Evolutionary conservation across 2,797 vertebrate species (phyloP).

Genomic region (Melanotaenia trifasciata): DNA sequence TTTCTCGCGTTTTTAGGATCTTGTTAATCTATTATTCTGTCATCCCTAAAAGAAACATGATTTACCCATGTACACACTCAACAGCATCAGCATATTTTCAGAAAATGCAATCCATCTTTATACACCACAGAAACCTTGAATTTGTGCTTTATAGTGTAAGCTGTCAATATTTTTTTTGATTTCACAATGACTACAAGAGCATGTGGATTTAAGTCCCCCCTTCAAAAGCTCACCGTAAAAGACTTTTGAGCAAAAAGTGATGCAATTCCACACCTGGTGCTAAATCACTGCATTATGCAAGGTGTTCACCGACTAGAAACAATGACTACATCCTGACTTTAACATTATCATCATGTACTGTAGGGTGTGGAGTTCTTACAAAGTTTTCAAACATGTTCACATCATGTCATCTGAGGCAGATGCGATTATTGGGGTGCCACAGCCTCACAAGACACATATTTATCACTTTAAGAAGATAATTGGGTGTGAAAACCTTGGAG

Average conservation of each 20-base stretch:
- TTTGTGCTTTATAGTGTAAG: not conserved
- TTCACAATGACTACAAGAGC: not conserved
- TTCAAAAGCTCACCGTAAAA: not conserved
- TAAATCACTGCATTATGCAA: conserved; percentile 28
- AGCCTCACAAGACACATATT: conserved; percentile 59
- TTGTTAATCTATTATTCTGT: conserved; percentile 12
- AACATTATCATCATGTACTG: conserved; percentile 18
- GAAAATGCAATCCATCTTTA: not conserved
- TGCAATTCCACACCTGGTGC: not conserved
- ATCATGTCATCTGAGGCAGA: conserved; percentile 49
- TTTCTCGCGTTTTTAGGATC: conserved; percentile 13
- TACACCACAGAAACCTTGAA: not conserved
- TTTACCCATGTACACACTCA: not conserved
- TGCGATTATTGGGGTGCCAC: conserved; percentile 72
- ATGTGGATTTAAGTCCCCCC: not conserved
- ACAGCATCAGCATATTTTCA: not conserved
- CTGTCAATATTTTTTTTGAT: not conserved
- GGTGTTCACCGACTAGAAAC: conserved; percentile 16
- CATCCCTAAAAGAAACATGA: not conserved
- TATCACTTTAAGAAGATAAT: conserved; percentile 77
- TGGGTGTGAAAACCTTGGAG: conserved; percentile 74
- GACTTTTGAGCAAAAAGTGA: not conserved
- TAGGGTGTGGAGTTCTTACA: conserved; percentile 26
- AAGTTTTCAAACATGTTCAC: conserved; percentile 46
- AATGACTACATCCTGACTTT: conserved; percentile 19